Percentiles rank a stretch among this genome's conserved stretches.
Conservation (phyloP, 2,888 invertebrate genomes). For the Melinaea menophilus region DNA sequence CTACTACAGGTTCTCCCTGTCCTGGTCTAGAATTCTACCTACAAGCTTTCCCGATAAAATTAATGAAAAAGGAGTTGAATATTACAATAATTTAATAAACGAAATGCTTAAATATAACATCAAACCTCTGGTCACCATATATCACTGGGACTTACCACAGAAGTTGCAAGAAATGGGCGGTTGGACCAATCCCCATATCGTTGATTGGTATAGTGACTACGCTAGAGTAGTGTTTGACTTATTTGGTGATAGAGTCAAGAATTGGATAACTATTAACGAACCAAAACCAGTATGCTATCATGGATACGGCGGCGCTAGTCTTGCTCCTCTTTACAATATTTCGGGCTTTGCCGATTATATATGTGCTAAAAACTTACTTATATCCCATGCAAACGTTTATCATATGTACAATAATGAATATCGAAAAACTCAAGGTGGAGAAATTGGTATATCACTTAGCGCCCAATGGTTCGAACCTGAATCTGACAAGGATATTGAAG, state of each 20-base stretch:
- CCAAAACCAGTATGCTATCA: conserved; percentile 52
- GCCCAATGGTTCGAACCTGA: conserved; percentile 72
- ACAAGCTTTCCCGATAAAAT: conserved; percentile 67
- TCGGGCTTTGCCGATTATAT: conserved; percentile 68
- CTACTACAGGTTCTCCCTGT: conserved; percentile 75
- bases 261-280: conserved; percentile 79
- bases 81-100: conserved; percentile 79
- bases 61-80: conserved; percentile 76
- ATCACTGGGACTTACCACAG: conserved; percentile 67
- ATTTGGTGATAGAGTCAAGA: conserved; percentile 68
- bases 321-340: conserved; percentile 49
- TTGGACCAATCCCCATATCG: conserved; percentile 57
- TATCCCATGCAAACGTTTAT: conserved; percentile 74
- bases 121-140: conserved; percentile 74
- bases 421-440: conserved; percentile 55
- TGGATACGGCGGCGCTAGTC: conserved; percentile 57
- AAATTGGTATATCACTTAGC: conserved; percentile 67
- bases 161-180: conserved; percentile 73
- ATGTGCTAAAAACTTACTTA: conserved; percentile 64
- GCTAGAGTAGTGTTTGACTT: conserved; percentile 52
- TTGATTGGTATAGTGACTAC: conserved; percentile 65
- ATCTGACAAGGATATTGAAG: conserved; percentile 53
- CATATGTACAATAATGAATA: conserved; percentile 56
- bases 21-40: conserved; percentile 80
- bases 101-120: conserved; percentile 78